Base-by-base conservation (phyloP, 2,888 invertebrate species). In the Athalia circularis region DNA sequence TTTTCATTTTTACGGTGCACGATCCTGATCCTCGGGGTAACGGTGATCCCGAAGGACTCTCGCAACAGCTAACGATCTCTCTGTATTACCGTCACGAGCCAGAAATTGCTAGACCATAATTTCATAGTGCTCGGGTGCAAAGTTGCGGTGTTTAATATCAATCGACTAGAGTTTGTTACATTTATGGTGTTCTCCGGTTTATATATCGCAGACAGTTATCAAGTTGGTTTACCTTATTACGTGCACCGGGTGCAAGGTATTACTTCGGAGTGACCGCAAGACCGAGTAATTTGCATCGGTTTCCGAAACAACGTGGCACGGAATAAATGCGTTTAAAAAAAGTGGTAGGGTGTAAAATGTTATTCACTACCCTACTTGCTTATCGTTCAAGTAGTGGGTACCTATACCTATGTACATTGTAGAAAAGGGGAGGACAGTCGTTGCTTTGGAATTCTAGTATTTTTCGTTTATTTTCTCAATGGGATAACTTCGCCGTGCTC, bases 131-230 rank as follows among this genome's bases (percentile, higher is more conserved):
- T 13, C 59, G 13, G 52, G 47, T 3, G 50, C 52, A n/a, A 8
- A 45, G 62, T 75, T 75, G 61, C 75, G 43, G 64, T 48, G 50
- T 75, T 62, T 75, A 62, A 75, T 75, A 75, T 75, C 75, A 75
- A 75, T 75, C 62, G 75, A 75, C 75, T 29, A 50, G 62, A 7
- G 75, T 61, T 75, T 62, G 62, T 52, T 82, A 80, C 81, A 81
- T 81, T 81, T 82, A 85, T 86, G 86, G 86, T 86, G 85, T 86
- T 83, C 82, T 79, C 79, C 78, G 79, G 79, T 81, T 80, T 29
- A 29, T 29, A 29, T 29, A 29, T 79, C 80, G 80, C 80, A 79
- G 84, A 86, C 85, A 86, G 85, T 85, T 84, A 83, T 84, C 82
- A 79, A 81, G 78, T 81, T 67, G 65, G 29, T 29, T 29, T 29